Conservation (phyloP, 92 coral and sea anemone species). For the Umimayanthus chanpuru region DNA sequence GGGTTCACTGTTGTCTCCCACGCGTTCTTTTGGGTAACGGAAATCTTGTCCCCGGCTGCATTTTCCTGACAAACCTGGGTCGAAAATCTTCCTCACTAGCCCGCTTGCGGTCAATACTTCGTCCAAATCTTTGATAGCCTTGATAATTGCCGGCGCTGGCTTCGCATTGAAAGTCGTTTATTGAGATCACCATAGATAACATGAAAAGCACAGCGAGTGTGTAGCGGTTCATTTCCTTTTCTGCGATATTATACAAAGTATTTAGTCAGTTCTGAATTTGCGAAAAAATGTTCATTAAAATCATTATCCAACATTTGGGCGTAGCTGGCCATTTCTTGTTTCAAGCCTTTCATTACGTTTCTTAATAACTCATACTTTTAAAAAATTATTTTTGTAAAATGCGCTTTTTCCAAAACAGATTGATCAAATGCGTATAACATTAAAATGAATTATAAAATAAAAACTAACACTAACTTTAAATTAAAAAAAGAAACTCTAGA, state of each 20-base stretch:
- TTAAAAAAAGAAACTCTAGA: too few species aligned
- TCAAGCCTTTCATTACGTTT: too few species aligned
- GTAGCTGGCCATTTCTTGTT: too few species aligned
- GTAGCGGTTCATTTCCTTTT: neutral
- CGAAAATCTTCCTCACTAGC: neutral
- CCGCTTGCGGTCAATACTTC: neutral
- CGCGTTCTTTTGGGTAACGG: neutral
- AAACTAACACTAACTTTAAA: too few species aligned
- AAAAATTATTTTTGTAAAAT: too few species aligned
- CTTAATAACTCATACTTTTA: too few species aligned
- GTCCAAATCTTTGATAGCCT: neutral
- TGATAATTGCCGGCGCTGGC: neutral
- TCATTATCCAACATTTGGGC: neutral
- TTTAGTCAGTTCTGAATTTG: too few species aligned
- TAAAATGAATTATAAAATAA: too few species aligned
- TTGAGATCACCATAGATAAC: neutral
- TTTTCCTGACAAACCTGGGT: neutral
- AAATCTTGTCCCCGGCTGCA: neutral
- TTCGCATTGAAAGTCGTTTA: neutral
- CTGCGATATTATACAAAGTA: neutral
- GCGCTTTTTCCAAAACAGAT: too few species aligned
- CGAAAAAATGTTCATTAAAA: neutral
- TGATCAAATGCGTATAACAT: too few species aligned
- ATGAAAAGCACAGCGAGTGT: neutral
- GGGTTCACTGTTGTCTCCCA: neutral